These are phyloP conservation scores for Leucophenga varia DNA, from an alignment of 1,140 invertebrate species.

Conservation along the genomic window DNA sequence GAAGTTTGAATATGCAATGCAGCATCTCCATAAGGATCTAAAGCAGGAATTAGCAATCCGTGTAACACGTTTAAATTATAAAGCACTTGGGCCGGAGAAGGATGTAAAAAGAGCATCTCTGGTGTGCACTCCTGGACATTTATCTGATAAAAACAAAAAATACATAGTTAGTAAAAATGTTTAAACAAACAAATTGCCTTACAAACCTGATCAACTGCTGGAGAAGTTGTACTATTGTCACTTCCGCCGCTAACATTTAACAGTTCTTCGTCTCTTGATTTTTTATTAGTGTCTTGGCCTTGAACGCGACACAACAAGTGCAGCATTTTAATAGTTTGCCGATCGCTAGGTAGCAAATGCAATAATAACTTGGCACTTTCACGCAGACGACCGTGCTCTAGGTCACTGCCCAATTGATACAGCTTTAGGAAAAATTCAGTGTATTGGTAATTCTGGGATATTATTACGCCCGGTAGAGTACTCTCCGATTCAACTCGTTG, in stretches of 20 bases:
- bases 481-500: constrained; percentile 74
- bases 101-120: constrained; percentile 73
- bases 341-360: constrained; percentile 88
- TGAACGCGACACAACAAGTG: constrained; percentile 60
- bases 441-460: constrained; percentile 76
- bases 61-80: constrained; percentile 82
- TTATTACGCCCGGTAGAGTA: constrained; percentile 86
- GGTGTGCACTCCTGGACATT: constrained; percentile 59
- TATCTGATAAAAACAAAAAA: constrained; percentile 14
- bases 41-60: constrained; percentile 87
- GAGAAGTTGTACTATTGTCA: constrained; percentile 14
- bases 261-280: constrained; percentile 22
- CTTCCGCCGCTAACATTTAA: constrained; percentile 6
- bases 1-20: constrained; percentile 85
- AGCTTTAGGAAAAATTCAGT: constrained; percentile 88
- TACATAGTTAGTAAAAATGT: neutral
- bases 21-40: constrained; percentile 78
- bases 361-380: constrained; percentile 84
- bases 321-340: constrained; percentile 69
- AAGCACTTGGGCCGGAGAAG: constrained; percentile 75
- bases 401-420: constrained; percentile 81
- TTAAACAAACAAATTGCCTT: no score
- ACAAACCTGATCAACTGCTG: neutral
- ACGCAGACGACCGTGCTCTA: constrained; percentile 76
- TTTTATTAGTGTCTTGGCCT: constrained; percentile 11